Base-by-base conservation (phyloP, 2,113 vertebrate species). In the Deroptyus accipitrinus region DNA sequence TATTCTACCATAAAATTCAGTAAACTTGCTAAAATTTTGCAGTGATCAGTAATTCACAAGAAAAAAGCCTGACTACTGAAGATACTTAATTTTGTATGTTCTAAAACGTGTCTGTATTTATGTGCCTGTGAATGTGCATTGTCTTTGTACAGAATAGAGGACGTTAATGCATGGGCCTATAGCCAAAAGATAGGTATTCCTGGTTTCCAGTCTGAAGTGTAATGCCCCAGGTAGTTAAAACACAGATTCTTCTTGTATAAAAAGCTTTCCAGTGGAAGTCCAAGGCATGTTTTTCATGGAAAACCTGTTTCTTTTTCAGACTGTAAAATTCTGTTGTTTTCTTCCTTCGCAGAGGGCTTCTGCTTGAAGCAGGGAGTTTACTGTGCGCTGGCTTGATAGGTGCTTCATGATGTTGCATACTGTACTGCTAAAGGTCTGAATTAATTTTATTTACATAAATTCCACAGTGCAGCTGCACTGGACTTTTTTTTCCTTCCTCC, bases 401-500 rank as follows among this genome's bases (percentile, higher is more conserved):
- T 75, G 74, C 84, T 77, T 67, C 82, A 6, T 12, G 10, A 37
- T 91, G 77, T 39, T 52, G 64, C 57, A 3, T 49, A 11, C 76
- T 81, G 88, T 35, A 66, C 13, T 54, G 41, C 64, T 74, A 1
- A 81, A 92, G 70, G 88, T 92, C 83, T 83, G 70, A 89, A 62
- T 88, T 76, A 55, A 9, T 75, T 74, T 85, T 91, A 13, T 91
- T 95, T 95, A 91, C 83, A 74, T 86, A 59, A 94, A 66, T 86
- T 94, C 85, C 70, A 24, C 49, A 74, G 75, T 82, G 55, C 62
- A 96, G 74, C 80, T 95, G 88, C 74, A 14, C 74, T 92, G 61
- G 51, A 41, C 66, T 94, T 75, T 31, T 80, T 16, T 13, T 15
- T 3, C 10, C 13, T 14, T 59, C 57, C 57, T 59, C 17, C 9